Base-by-base conservation (phyloP, 2,888 invertebrate species). In the Azorinus chamasolen region DNA sequence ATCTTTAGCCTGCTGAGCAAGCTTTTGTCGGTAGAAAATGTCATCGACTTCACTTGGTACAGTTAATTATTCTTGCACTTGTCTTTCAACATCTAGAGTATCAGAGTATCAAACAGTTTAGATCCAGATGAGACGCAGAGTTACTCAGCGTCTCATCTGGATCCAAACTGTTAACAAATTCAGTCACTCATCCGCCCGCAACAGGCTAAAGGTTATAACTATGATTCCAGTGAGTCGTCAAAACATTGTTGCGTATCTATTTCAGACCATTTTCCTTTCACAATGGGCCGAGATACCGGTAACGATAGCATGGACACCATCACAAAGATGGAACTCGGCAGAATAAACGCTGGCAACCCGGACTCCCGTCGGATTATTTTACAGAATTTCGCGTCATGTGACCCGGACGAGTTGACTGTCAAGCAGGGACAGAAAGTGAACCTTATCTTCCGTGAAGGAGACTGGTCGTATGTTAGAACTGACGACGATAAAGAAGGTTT, bases 381-480 rank as follows among this genome's bases (percentile, higher is more conserved):
- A 6, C 85, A 88, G 18, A 98, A 98, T 92, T 98, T 98, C 92
- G 96, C 96, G 16, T 98, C 98, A 0, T 98, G 98, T 92, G 98
- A 98, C 1, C 97, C 98, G 92, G 98, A 98, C 93, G 98, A 98
- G 92, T 94, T 98, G 51, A 97, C 97, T 94, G 96, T 96, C 61
- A 96, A 96, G 93, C 95, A 98, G 61, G 98, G 98, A 85, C 81
- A 87, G 95, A 95, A 97, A 90, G 98, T 98, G n/a, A 97, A 97
- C 94, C 96, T 98, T 77, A 94, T 98, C 78, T 98, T 98, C 93
- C 95, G 97, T 85, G 98, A 98, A 93, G 98, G 98, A 91, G 98
- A 98, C 93, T 98, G 98, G 98, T 97, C 98, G 10, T 98, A 98
- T 93, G 98, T 98, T 0, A 97, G 98, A 91, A 96, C 97, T 2